Base-by-base conservation (phyloP, 2,113 vertebrate species). In the Tauraco erythrolophus region DNA sequence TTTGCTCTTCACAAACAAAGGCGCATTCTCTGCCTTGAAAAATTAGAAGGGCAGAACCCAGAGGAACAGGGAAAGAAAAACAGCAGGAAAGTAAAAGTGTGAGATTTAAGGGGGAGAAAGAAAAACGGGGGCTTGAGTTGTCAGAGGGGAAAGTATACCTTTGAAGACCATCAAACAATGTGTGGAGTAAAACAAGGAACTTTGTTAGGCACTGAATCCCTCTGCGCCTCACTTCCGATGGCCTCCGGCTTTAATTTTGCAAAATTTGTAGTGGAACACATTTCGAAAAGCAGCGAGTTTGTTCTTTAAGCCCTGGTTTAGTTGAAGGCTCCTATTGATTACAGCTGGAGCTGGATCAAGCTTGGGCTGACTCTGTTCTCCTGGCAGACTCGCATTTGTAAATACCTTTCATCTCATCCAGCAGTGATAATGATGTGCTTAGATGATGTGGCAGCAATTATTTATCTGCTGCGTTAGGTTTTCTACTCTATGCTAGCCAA, bases 371-470 rank as follows among this genome's bases (percentile, higher is more conserved):
- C 79, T 91, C 39, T 57, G 21, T 94, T 96, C 97, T 78, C 61
- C 95, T 95, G 95, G 75, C 92, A 96, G 81, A 30, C 81, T 79
- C 53, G 92, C 71, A 62, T 74, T 39, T 83, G 69, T 54, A 86
- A 94, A 84, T 91, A 64, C 68, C 80, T 94, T 80, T 94, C 70
- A 84, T 97, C 94, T 91, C 84, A 84, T 92, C 95, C 95, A 91
- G 92, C 83, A 88, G 70, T 66, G 61, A 68, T 86, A 50, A 91
- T 76, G 54, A 64, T 93, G 89, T 97, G 87, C 90, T 81, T 54
- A 96, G 76, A 89, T 94, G 75, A 96, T 89, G 54, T 96, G 76
- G 84, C 94, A 94, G 95, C 94, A 71, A 68, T 94, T 95, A 77
- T 90, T 96, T 92, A 85, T 71, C 88, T 80, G 88, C 95, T 87